Evolutionary conservation across 2,113 vertebrate genomes (phyloP).

Genomic region (Ginglymostoma cirratum): DNA sequence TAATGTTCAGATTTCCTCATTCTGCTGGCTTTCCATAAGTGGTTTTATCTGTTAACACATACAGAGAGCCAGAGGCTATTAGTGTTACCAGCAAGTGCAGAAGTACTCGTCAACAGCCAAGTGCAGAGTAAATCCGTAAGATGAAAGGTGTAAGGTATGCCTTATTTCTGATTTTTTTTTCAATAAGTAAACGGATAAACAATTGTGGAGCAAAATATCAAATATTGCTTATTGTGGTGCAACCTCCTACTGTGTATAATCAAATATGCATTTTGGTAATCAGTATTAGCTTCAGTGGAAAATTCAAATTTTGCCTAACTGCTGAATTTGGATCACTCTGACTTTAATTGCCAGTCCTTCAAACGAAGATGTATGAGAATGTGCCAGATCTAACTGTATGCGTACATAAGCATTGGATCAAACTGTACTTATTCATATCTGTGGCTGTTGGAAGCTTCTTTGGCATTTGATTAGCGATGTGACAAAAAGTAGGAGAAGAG

Average conservation of each 20-base stretch:
- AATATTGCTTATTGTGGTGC: neutral
- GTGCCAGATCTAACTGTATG: neutral
- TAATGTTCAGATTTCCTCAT: neutral
- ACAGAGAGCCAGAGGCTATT: neutral
- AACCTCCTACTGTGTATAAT: neutral
- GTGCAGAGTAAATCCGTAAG: neutral
- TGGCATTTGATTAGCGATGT: neutral
- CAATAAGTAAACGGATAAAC: neutral
- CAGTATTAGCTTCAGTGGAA: neutral
- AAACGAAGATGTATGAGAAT: neutral
- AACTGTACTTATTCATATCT: neutral
- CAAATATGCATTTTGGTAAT: neutral
- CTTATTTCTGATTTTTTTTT: neutral
- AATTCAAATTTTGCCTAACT: neutral
- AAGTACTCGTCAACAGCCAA: neutral
- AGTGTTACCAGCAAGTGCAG: neutral
- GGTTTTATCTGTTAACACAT: neutral
- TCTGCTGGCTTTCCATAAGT: neutral
- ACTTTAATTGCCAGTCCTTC: neutral
- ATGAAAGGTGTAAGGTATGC: conserved; percentile 36
- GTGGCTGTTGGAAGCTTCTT: neutral
- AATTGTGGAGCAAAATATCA: neutral
- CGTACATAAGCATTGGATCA: neutral
- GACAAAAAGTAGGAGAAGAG: neutral
- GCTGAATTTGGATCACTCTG: neutral